A percentile compares a stretch with the other conserved stretches of the same genome.
These are phyloP conservation scores for Antheraea pernyi DNA, from an alignment of 1,140 invertebrate species.

Conservation along the genomic window DNA sequence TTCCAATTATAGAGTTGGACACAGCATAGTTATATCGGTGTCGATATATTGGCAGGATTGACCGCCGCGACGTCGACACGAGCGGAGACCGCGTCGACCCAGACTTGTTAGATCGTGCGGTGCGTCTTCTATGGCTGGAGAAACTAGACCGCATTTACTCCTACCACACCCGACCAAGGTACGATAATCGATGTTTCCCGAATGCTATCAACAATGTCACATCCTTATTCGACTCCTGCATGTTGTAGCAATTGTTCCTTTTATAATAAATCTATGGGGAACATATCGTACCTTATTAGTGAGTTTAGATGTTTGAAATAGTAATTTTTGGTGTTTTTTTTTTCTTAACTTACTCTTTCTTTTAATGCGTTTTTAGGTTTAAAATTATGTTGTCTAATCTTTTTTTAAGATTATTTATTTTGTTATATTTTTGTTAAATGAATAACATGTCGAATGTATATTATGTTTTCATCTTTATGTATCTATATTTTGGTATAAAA, in stretches of 20 bases:
- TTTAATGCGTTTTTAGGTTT: no score
- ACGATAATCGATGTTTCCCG: slow-evolving; percentile 69
- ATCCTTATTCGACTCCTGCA: slow-evolving; percentile 35
- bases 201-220: slow-evolving; percentile 23
- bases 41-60: slow-evolving; percentile 74
- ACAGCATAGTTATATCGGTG: slow-evolving; percentile 51
- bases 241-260: slow-evolving; percentile 13
- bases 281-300: background rate
- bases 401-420: no score
- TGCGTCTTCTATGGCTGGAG: slow-evolving; percentile 73
- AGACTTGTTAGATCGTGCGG: slow-evolving; percentile 71
- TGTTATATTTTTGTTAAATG: no score
- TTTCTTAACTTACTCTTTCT: no score
- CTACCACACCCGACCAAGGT: slow-evolving; percentile 78
- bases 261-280: background rate
- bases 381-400: no score
- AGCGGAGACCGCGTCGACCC: slow-evolving; percentile 62
- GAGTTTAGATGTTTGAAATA: background rate
- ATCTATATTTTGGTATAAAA: no score
- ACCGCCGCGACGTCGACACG: slow-evolving; percentile 64
- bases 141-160: slow-evolving; percentile 77
- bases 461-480: no score
- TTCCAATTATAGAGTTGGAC: slow-evolving; percentile 40
- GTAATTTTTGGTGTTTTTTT: no score
- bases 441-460: no score